Base-by-base conservation (phyloP, 1,140 invertebrate genomes). In the Bombus difficillimus region DNA sequence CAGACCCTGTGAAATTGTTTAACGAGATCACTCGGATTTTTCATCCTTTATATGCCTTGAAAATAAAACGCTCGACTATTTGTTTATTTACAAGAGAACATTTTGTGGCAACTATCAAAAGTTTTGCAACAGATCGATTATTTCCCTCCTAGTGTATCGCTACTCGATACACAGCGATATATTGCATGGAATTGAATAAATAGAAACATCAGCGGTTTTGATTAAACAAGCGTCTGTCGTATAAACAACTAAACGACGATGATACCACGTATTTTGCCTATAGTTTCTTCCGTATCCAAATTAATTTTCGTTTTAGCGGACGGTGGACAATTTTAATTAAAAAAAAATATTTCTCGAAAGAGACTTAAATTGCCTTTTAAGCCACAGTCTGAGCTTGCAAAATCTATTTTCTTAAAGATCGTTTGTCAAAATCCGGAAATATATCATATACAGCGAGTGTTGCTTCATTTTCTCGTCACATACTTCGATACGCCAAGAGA, bases 121-220 rank as follows among this genome's bases (percentile, higher is more conserved):
- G 34, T 75, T 75, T 75, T 28, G 8, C 5, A 57, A 6, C 10
- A 12, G 73, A 75, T 57, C 72, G n/a, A 43, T 73, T n/a, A 32
- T 68, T 68, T 68, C 34, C 8, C 1, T 3, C 5, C 3, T 28
- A 15, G 41, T 5, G 43, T 9, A 25, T 15, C 9, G 5, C 5
- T 18, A 25, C 22, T 9, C 47, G 47, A 53, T 28, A 66, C 8
- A 15, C 18, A 34, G 32, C 2, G 6, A 18, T 34, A 9, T n/a
- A 66, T 18, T 25, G 18, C 32, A n/a, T 32, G 15, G 18, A 37
- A 3, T 32, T 39, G 12, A 28, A 10, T n/a, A 41, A 77, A 77
- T 77, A 77, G 64, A 77, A 77, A n/a, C n/a, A 15, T 77, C 75
- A 62, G 57, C 28, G 9, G 15, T 41, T 77, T 77, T 25, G 57